Evolutionary conservation across 1,140 invertebrate genomes (phyloP).

Genomic region (Philaenus spumarius): DNA sequence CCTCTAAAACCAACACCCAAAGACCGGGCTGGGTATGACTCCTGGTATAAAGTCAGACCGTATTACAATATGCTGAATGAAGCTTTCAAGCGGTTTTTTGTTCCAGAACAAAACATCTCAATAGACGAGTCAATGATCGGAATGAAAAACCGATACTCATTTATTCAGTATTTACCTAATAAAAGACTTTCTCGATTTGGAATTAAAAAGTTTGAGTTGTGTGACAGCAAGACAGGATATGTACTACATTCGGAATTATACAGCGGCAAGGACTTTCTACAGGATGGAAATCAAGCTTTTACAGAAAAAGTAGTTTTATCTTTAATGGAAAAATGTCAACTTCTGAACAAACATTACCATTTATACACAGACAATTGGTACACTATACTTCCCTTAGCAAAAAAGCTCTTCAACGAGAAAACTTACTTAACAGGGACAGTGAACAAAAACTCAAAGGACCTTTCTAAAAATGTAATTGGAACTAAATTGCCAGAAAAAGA

Average conservation of each 20-base stretch:
- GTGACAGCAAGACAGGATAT: neutral
- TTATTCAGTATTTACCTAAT: slow-evolving; percentile 16
- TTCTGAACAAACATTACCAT: slow-evolving; percentile 15
- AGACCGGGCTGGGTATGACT: slow-evolving; percentile 3
- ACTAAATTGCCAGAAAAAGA: neutral
- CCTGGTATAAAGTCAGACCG: slow-evolving; percentile 9
- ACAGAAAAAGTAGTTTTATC: slow-evolving; percentile 12
- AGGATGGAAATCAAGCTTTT: neutral
- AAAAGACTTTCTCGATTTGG: slow-evolving; percentile 11
- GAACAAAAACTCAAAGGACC: slow-evolving; percentile 15
- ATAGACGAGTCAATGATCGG: slow-evolving; percentile 2
- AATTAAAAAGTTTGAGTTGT: slow-evolving; percentile 13
- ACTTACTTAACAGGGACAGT: slow-evolving; percentile 13
- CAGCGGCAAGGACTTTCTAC: slow-evolving; percentile 15
- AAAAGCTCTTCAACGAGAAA: neutral
- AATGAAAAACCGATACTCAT: slow-evolving; percentile 4
- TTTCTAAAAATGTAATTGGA: neutral
- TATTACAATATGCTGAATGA: neutral
- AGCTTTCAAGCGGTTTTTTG: neutral
- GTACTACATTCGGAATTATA: neutral
- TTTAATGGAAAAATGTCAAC: neutral
- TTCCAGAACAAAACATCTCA: slow-evolving; percentile 4
- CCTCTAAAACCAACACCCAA: neutral
- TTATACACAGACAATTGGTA: slow-evolving; percentile 14
- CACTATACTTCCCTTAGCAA: slow-evolving; percentile 11